Conservation (phyloP, 1,140 invertebrate genomes). For the Parapsyche elsis region DNA sequence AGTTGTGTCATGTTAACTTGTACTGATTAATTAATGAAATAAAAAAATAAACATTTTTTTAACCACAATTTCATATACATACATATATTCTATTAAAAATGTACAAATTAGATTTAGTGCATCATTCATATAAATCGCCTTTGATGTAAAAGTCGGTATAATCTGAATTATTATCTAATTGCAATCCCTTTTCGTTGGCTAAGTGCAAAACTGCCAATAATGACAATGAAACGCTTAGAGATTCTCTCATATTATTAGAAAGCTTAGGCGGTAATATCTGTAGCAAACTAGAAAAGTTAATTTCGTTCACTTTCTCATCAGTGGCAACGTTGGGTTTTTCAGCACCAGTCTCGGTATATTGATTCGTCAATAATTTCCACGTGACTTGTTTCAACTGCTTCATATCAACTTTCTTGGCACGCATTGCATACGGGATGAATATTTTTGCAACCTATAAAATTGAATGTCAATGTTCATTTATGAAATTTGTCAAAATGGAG, state of each 20-base stretch:
- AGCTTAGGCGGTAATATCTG: conserved; percentile 71
- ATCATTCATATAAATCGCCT: neutral
- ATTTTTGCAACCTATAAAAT: conserved; percentile 71
- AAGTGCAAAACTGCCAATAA: conserved; percentile 83
- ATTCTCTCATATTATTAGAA: conserved; percentile 72
- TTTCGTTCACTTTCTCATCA: conserved; percentile 54
- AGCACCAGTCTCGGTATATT: conserved; percentile 57
- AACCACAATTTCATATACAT: too few relatives aligned
- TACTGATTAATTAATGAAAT: too few relatives aligned
- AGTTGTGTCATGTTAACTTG: conserved; percentile 3
- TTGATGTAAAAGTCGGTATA: conserved; percentile 62
- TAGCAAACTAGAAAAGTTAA: conserved; percentile 69
- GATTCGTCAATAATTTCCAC: conserved; percentile 70
- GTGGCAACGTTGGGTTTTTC: conserved; percentile 59
- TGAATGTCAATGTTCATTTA: conserved; percentile 57
- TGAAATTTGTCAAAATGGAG: conserved; percentile 60
- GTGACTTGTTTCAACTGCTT: conserved; percentile 78
- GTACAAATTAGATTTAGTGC: too few relatives aligned
- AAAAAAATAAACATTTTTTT: too few relatives aligned
- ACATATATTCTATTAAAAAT: too few relatives aligned
- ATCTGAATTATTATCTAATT: conserved; percentile 61
- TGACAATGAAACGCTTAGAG: conserved; percentile 79
- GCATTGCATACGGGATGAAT: conserved; percentile 78
- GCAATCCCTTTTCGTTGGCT: conserved; percentile 78
- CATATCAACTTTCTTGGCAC: conserved; percentile 85